Conservation (phyloP, 2,888 invertebrate genomes). For the Sicus ferrugineus region DNA sequence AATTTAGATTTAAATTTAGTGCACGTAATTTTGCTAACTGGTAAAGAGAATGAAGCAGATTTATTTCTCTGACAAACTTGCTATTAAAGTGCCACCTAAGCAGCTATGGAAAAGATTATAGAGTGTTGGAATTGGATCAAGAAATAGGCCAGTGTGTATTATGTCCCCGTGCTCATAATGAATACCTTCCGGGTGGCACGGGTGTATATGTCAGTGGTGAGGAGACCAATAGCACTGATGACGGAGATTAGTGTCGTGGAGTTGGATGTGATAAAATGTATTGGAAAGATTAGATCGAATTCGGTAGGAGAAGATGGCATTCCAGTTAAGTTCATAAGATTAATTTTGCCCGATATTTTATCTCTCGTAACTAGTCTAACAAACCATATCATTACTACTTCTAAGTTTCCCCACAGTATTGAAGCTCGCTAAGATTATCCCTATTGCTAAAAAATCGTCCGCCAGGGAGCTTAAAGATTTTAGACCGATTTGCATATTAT, state of each 20-base stretch:
- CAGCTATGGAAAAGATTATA: neutral
- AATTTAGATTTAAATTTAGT: too few relatives aligned
- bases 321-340: neutral
- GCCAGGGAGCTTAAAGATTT: neutral
- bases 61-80: neutral
- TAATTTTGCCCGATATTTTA: neutral
- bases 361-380: neutral
- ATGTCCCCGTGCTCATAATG: neutral
- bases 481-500: neutral
- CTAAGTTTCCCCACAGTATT: neutral
- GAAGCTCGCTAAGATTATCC: neutral
- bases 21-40: neutral
- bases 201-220: neutral
- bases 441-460: neutral
- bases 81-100: neutral
- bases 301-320: neutral
- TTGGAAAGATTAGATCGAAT: neutral
- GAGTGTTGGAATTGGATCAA: neutral
- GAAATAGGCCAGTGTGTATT: neutral
- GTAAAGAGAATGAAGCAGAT: neutral
- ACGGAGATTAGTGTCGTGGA: neutral
- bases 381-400: neutral
- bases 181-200: neutral
- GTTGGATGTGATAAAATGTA: neutral
- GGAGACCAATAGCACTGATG: neutral